phyloP scores from a whole-genome alignment of 2,888 invertebrate genomes.

The Helleia helle region DNA sequence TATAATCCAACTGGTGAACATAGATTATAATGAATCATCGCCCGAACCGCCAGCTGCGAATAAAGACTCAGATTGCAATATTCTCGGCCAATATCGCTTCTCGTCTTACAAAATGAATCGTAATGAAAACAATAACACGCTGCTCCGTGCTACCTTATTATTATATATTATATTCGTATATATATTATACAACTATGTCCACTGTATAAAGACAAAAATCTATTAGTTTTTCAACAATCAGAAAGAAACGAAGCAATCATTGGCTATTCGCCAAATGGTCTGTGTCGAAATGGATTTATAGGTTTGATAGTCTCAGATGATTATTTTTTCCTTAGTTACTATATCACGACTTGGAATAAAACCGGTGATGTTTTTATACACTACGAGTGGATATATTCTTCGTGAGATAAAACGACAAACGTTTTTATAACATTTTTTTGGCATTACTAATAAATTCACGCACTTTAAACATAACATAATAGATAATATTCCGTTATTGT shows the following conservation, averaged over 20 bases:
- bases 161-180: background rate
- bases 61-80: slow-evolving; percentile 50
- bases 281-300: slow-evolving; percentile 15
- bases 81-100: slow-evolving; percentile 39
- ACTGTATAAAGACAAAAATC: background rate
- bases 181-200: background rate
- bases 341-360: slow-evolving; percentile 10
- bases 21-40: slow-evolving; percentile 51
- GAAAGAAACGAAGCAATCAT: slow-evolving; percentile 7
- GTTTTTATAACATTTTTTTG: too few species aligned
- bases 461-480: too few species aligned
- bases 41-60: slow-evolving; percentile 48
- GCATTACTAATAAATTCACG: too few species aligned
- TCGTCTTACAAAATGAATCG: slow-evolving; percentile 45
- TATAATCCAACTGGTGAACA: slow-evolving; percentile 27
- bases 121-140: slow-evolving; percentile 27
- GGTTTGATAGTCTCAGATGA: slow-evolving; percentile 8
- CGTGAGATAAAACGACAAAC: too few species aligned
- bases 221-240: slow-evolving; percentile 6
- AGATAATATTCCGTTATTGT: too few species aligned
- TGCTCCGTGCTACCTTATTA: background rate
- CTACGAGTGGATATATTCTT: too few species aligned
- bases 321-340: slow-evolving; percentile 5
- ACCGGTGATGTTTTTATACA: background rate
- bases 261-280: slow-evolving; percentile 18